phyloP scores from a whole-genome alignment of 2,888 invertebrate genomes.

The Mongoloraphidia duomilia region DNA sequence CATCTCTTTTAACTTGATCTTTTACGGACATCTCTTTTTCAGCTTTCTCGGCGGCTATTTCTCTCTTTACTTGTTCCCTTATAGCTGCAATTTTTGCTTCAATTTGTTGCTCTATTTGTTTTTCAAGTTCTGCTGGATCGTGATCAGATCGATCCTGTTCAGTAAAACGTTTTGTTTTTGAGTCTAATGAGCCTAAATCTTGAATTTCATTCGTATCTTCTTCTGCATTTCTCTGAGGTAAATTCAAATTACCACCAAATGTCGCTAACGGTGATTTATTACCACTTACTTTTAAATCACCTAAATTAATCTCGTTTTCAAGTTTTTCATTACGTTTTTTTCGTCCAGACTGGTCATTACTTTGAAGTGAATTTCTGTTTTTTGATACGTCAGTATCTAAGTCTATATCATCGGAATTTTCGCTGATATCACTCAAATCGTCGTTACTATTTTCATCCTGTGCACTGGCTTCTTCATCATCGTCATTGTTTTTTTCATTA shows the following conservation, averaged over 20 bases:
- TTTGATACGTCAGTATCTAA: background rate
- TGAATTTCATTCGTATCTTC: conserved; percentile 9
- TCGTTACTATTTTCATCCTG: background rate
- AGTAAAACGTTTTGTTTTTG: conserved; percentile 12
- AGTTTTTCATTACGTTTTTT: conserved; percentile 2
- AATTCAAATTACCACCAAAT: conserved; percentile 8
- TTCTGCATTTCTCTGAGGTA: conserved; percentile 7
- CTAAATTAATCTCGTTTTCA: conserved; percentile 17
- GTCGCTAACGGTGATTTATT: conserved; percentile 19
- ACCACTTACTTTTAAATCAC: conserved; percentile 20
- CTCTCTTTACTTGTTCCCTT: conserved; percentile 27
- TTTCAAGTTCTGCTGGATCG: conserved; percentile 17
- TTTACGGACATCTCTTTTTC: background rate
- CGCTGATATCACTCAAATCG: background rate
- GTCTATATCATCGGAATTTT: background rate
- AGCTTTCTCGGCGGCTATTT: conserved; percentile 19
- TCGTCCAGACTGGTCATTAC: background rate
- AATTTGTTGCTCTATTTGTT: conserved; percentile 24
- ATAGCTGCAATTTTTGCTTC: conserved; percentile 26
- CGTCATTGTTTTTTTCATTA: too few relatives aligned
- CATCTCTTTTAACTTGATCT: background rate
- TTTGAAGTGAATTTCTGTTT: too few relatives aligned
- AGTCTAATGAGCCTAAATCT: background rate
- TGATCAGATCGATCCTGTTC: conserved; percentile 9
- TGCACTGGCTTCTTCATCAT: background rate